Base-by-base conservation (phyloP, 30 jellyfish, hydroid and myxozoan genomes). In the Morbakka virulenta region DNA sequence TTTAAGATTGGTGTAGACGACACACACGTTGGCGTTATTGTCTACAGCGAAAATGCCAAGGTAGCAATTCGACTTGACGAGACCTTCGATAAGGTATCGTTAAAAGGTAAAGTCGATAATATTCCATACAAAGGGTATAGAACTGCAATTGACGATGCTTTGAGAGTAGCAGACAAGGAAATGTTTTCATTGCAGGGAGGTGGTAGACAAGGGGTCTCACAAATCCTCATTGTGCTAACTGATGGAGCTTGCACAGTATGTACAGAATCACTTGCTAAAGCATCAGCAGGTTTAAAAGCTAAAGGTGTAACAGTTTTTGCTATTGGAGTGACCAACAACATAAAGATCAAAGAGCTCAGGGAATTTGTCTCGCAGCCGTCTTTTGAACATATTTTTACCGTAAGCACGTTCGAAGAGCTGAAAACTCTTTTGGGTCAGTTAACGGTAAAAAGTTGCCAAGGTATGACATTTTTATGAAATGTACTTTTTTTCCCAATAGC, bases 141-240 rank as follows among this genome's bases (percentile, higher is more conserved):
- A 3, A 89, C 97, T 12, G 97, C 97, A 0, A 83, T 84, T 34
- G 96, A 89, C 53, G 97, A 70, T 70, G 97, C 97, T 4, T 72
- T 89, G 32, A 76, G 96, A n/a, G 83, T 77, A 17, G 89, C 83
- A 52, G 61, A 83, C 50, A 67, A 30, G 6, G 95, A 83, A 35
- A 77, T 89, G 95, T 89, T 89, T 49, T 89, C 97, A 20, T 62
- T 89, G 13, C 52, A 76, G 29, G 97, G 97, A 13, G 97, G 97
- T 0, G 82, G 62, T 23, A 71, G 97, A 20, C 97, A 89, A 61
- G 88, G 88, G 35, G 97, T 89, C 31, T 95, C 97, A 9, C 87
- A 48, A n/a, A 88, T 89, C 48, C 90, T 89, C 4, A 69, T 89
- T 24, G 85, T 89, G 2, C 78, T 89, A 17, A 89, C 95, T 2